Evolutionary conservation across 2,888 invertebrate genomes (phyloP).

Genomic region (Apotomis turbidana): DNA sequence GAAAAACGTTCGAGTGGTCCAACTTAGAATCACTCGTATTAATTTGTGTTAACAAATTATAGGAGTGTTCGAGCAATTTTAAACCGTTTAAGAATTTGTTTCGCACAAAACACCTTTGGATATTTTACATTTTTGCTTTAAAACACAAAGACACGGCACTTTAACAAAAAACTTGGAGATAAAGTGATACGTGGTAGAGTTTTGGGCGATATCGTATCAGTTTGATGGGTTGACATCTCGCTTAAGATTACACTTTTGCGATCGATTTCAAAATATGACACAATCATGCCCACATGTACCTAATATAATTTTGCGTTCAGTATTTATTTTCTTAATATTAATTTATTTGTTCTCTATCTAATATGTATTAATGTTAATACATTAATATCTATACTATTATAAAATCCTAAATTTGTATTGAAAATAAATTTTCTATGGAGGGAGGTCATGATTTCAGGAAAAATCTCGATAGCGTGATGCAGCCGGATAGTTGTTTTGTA

Average conservation of each 20-base stretch:
- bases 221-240: constrained; percentile 33
- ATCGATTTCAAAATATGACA: constrained; percentile 28
- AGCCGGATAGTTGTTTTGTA: too few relatives aligned
- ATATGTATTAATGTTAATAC: too few relatives aligned
- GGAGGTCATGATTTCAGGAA: too few relatives aligned
- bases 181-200: constrained; percentile 16
- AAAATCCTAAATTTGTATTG: too few relatives aligned
- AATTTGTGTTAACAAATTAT: constrained; percentile 44
- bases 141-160: constrained; percentile 32
- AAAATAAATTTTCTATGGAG: too few relatives aligned
- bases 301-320: too few relatives aligned
- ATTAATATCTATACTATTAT: too few relatives aligned
- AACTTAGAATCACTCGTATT: constrained; percentile 38
- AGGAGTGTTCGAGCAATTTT: constrained; percentile 29
- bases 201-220: constrained; percentile 37
- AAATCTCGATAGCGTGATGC: too few relatives aligned
- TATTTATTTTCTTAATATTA: too few relatives aligned
- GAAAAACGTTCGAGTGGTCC: constrained; percentile 35
- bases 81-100: constrained; percentile 7
- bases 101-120: constrained; percentile 17
- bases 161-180: constrained; percentile 24
- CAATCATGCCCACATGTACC: not conserved
- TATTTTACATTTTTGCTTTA: constrained; percentile 37
- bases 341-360: too few relatives aligned
- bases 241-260: constrained; percentile 16